phyloP scores from a whole-genome alignment of 2,888 invertebrate genomes.

The Drosophila putrida region DNA sequence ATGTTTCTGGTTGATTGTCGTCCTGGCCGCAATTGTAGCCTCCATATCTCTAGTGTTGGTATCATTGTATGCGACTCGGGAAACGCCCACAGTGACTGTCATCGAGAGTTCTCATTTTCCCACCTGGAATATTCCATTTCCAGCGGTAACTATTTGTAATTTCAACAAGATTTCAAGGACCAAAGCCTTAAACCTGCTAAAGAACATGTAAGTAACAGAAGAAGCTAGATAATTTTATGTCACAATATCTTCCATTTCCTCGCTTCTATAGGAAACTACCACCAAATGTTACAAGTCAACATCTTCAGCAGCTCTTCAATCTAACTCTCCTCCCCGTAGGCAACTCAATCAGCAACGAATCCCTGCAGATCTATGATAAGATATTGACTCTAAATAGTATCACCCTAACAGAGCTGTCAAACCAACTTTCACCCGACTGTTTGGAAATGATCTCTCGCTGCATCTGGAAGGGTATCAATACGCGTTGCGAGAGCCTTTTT shows the following conservation, averaged over 20 bases:
- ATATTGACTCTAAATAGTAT: slow-evolving; percentile 80
- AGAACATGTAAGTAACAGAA: slow-evolving; percentile 84
- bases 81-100: slow-evolving; percentile 88
- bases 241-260: no score
- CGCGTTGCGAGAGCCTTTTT: slow-evolving; percentile 87
- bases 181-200: slow-evolving; percentile 82
- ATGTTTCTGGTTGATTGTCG: slow-evolving; percentile 87
- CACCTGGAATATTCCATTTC: slow-evolving; percentile 88
- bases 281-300: slow-evolving; percentile 77
- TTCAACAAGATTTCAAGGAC: slow-evolving; percentile 87
- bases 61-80: slow-evolving; percentile 88
- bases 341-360: slow-evolving; percentile 58
- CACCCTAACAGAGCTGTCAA: slow-evolving; percentile 64
- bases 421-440: slow-evolving; percentile 86
- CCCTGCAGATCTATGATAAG: slow-evolving; percentile 63
- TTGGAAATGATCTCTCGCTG: slow-evolving; percentile 87
- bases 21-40: slow-evolving; percentile 86
- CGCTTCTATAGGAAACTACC: slow-evolving; percentile 68
- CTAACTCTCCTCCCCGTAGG: slow-evolving; percentile 75
- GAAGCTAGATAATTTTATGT: no score
- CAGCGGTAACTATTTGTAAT: slow-evolving; percentile 87
- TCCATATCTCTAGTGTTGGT: slow-evolving; percentile 87
- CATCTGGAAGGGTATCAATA: slow-evolving; percentile 88
- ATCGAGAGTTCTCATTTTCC: slow-evolving; percentile 87
- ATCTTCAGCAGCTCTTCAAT: slow-evolving; percentile 78